Base-by-base conservation (phyloP, 2,888 invertebrate species). In the Cephus rjabovi region DNA sequence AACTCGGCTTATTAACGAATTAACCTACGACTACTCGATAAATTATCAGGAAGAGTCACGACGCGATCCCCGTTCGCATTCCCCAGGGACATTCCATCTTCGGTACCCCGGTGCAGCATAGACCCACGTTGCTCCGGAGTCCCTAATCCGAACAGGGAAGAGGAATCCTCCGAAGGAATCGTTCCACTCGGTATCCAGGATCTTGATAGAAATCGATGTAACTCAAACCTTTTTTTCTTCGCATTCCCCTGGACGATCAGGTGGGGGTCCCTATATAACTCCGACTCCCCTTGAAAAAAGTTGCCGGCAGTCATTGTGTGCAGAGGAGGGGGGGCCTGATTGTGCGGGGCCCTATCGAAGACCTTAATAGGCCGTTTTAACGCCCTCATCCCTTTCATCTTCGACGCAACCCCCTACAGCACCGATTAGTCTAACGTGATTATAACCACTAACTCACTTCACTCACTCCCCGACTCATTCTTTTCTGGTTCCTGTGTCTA, bases 381-480 rank as follows among this genome's bases (percentile, higher is more conserved):
- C 85, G 84, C 83, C 84, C 84, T 83, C 81, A 81, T 81, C 84
- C 86, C 86, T 84, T 85, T 84, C 82, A 83, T 84, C 84, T 84
- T 79, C 76, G 74, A 81, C 80, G 81, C 81, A 84, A 56, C 84
- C 86, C 84, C 81, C 83, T 81, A 83, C 83, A 83, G 81, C 83
- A 85, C 81, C 88, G 88, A 89, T 89, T 89, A 89, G 87, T 85
- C 87, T 88, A 88, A 89, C 87, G 84, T 87, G 87, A 89, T 89
- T 90, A 89, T 84, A 86, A 86, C 82, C 88, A 86, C 85, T 86
- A 87, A 89, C 87, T 89, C 88, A 87, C 84, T 86, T 89, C 88
- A 87, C 84, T 86, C 85, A 87, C 84, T 86, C 85, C 79, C 78
- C 76, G 74, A 34, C 30, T 74, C 81, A 77, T 78, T 78, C 77